Evolutionary conservation across 1,140 invertebrate species (phyloP).

Genomic region (Streblospio benedicti): DNA sequence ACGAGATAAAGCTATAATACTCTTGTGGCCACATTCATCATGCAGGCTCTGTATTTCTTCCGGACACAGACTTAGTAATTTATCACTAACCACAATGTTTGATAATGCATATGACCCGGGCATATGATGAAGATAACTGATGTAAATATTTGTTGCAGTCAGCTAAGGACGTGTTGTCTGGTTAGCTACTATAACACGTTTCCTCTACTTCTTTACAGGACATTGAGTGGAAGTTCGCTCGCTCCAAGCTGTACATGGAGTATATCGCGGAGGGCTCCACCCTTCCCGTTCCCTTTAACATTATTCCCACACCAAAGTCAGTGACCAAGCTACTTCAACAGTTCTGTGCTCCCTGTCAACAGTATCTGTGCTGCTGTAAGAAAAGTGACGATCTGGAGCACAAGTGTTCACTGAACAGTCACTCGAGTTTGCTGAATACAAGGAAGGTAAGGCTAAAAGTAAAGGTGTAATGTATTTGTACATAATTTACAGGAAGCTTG

Average conservation of each 20-base stretch:
- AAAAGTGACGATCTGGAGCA: not conserved
- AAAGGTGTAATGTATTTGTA: not conserved
- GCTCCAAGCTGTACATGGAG: conserved; percentile 83
- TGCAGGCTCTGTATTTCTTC: too few relatives aligned
- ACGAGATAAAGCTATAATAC: not conserved
- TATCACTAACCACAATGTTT: too few relatives aligned
- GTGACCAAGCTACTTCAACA: conserved; percentile 18
- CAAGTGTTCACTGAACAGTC: not conserved
- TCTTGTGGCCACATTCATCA: too few relatives aligned
- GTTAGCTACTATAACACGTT: not conserved
- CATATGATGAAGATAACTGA: too few relatives aligned
- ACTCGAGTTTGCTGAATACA: not conserved
- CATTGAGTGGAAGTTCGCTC: conserved; percentile 84
- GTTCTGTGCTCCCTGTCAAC: not conserved
- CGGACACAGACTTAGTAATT: too few relatives aligned
- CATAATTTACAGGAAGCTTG: not conserved
- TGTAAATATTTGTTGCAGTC: too few relatives aligned
- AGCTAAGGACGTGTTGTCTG: too few relatives aligned
- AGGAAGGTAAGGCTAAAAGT: not conserved
- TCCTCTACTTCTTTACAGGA: conserved; percentile 53
- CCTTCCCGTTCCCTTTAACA: conserved; percentile 78
- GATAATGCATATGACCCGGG: too few relatives aligned
- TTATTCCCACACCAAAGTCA: conserved; percentile 81
- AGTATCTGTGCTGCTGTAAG: not conserved
- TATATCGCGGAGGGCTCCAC: conserved; percentile 81